Evolutionary conservation across 1,140 invertebrate genomes (phyloP).

Genomic region (Zaprionus ornatus): DNA sequence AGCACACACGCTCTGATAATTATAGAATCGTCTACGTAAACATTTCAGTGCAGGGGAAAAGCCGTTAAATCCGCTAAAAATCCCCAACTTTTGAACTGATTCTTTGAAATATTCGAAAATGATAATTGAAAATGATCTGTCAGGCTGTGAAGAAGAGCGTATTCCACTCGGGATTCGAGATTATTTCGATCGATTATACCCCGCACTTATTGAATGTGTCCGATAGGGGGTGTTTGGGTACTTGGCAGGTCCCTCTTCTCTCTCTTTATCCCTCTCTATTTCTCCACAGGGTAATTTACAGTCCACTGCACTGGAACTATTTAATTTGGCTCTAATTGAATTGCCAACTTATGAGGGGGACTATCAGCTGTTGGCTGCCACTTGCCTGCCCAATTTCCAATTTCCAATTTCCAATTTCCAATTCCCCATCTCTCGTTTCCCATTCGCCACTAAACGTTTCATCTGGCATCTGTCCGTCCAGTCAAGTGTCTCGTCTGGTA

Average conservation of each 20-base stretch:
- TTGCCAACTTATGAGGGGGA: neutral
- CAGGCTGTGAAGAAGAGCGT: neutral
- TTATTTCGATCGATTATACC: slow-evolving; percentile 27
- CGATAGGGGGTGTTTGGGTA: too few relatives aligned
- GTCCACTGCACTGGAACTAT: neutral
- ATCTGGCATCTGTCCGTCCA: slow-evolving; percentile 31
- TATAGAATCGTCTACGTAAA: slow-evolving; percentile 47
- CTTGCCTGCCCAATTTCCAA: slow-evolving; percentile 16
- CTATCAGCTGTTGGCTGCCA: slow-evolving; percentile 15
- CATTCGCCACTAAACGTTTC: slow-evolving; percentile 39
- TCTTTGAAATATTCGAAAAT: neutral
- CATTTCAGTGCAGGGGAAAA: slow-evolving; percentile 16
- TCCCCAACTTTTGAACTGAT: neutral
- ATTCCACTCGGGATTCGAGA: neutral
- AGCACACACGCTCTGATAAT: slow-evolving; percentile 41
- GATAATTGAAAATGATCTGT: neutral
- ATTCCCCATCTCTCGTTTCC: slow-evolving; percentile 19
- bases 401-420: slow-evolving; percentile 19
- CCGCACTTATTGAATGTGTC: neutral
- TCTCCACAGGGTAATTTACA: too few relatives aligned
- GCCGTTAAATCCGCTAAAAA: slow-evolving; percentile 29
- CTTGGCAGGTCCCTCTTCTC: too few relatives aligned
- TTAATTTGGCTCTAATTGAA: slow-evolving; percentile 5
- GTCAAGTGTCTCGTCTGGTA: slow-evolving; percentile 59
- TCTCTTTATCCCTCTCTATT: neutral